These are phyloP conservation scores for Pemphredon lugubris DNA, from an alignment of 2,888 invertebrate species.

Conservation along the genomic window DNA sequence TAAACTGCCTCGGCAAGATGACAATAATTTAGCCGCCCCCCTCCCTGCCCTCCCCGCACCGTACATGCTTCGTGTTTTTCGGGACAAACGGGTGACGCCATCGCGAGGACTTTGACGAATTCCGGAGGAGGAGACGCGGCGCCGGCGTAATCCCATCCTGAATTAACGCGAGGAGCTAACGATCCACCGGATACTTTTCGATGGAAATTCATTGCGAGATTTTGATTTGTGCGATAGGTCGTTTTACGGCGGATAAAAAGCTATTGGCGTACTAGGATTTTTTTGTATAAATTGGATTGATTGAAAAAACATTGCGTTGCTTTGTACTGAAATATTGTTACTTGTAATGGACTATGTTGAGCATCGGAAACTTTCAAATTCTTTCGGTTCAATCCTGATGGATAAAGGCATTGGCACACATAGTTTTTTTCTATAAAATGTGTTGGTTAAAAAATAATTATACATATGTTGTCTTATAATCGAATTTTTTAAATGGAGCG, in stretches of 20 bases:
- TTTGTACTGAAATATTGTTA: not conserved
- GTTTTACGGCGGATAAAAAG: too few species aligned
- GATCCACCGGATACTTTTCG: not conserved
- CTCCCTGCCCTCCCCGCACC: conserved; percentile 3
- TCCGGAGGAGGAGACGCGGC: conserved; percentile 37
- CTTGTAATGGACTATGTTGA: too few species aligned
- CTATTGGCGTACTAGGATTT: too few species aligned
- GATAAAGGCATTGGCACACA: too few species aligned
- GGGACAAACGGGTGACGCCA: conserved; percentile 57
- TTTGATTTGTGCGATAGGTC: too few species aligned
- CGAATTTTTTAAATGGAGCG: too few species aligned
- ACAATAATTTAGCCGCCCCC: conserved; percentile 38
- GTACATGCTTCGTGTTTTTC: conserved; percentile 20
- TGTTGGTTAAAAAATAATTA: too few species aligned
- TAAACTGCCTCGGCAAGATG: conserved; percentile 62
- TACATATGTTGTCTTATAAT: too few species aligned
- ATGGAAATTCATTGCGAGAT: not conserved
- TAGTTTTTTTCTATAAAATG: too few species aligned
- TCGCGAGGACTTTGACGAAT: conserved; percentile 44
- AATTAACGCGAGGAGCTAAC: not conserved
- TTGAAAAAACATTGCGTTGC: not conserved
- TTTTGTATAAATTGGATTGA: too few species aligned
- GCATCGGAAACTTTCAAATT: too few species aligned
- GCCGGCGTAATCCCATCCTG: not conserved
- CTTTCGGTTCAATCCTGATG: too few species aligned